These are phyloP conservation scores for Drosophila trichaetosa DNA, from an alignment of 2,888 invertebrate species.

Conservation along the genomic window DNA sequence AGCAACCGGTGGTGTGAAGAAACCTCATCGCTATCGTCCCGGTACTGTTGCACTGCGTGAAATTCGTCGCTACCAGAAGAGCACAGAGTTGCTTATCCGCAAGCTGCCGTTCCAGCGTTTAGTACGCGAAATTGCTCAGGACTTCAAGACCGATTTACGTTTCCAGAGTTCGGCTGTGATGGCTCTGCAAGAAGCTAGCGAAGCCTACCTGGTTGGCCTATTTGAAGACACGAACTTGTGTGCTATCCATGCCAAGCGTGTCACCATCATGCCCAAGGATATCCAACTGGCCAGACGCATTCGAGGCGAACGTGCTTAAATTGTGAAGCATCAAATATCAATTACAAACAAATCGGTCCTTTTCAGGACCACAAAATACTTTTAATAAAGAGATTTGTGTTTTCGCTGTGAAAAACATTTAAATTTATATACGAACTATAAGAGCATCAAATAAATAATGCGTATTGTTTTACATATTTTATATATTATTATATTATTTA, in stretches of 20 bases:
- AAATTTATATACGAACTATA: background rate
- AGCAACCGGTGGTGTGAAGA: conserved; percentile 33
- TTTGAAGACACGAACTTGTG: conserved; percentile 82
- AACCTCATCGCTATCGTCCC: conserved; percentile 33
- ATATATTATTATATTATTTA: background rate
- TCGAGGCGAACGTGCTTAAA: conserved; percentile 97
- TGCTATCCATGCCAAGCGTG: conserved; percentile 97
- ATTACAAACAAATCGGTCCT: conserved; percentile 35
- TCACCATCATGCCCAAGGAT: conserved; percentile 98
- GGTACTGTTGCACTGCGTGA: conserved; percentile 38
- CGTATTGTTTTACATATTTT: no score
- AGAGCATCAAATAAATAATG: background rate
- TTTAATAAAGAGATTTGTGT: conserved; percentile 14
- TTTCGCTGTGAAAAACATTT: background rate
- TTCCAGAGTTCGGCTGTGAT: conserved; percentile 45
- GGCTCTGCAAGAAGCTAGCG: conserved; percentile 38
- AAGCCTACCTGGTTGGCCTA: conserved; percentile 32
- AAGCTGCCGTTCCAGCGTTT: conserved; percentile 32
- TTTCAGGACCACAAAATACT: conserved; percentile 46
- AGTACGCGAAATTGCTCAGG: conserved; percentile 39
- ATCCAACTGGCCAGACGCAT: conserved; percentile 97
- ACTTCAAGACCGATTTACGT: conserved; percentile 40
- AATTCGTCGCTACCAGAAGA: conserved; percentile 39
- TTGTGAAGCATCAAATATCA: background rate
- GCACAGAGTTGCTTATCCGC: conserved; percentile 36